These are phyloP conservation scores for Druceiella hillmani DNA, from an alignment of 2,888 invertebrate genomes.

Conservation along the genomic window DNA sequence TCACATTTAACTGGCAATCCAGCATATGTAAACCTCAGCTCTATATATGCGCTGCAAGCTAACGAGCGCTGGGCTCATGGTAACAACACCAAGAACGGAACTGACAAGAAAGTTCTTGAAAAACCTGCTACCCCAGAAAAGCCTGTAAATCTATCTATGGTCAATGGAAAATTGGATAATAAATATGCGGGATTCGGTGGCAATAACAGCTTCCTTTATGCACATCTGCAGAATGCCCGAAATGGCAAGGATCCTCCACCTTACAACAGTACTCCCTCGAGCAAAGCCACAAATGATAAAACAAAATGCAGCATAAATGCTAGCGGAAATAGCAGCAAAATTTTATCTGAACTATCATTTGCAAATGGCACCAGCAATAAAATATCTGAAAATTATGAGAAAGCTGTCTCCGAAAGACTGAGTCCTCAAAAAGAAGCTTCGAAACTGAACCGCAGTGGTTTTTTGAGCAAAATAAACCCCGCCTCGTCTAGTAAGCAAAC, in stretches of 20 bases:
- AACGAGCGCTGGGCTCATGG: slow-evolving; percentile 32
- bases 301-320: slow-evolving; percentile 27
- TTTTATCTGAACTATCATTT: slow-evolving; percentile 21
- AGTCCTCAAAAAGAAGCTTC: slow-evolving; percentile 39
- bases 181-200: slow-evolving; percentile 34
- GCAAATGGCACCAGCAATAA: slow-evolving; percentile 42
- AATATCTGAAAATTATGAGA: slow-evolving; percentile 48
- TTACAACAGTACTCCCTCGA: slow-evolving; percentile 31
- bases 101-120: slow-evolving; percentile 36
- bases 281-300: slow-evolving; percentile 33
- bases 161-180: slow-evolving; percentile 44
- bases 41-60: slow-evolving; percentile 42
- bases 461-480: slow-evolving; percentile 45
- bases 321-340: slow-evolving; percentile 34
- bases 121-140: slow-evolving; percentile 48
- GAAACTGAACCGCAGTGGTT: slow-evolving; percentile 36
- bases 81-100: slow-evolving; percentile 31
- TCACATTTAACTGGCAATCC: slow-evolving; percentile 25
- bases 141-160: slow-evolving; percentile 47
- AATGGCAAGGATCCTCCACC: slow-evolving; percentile 39
- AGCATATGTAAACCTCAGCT: slow-evolving; percentile 42
- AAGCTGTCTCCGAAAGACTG: slow-evolving; percentile 41
- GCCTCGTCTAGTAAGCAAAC: slow-evolving; percentile 39
- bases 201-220: slow-evolving; percentile 47
- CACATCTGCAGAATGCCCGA: slow-evolving; percentile 32